Evolutionary conservation across 2,797 vertebrate genomes (phyloP), one percentile per base, ranked within the genome.

Genomic region (Poecilia wingei): DNA sequence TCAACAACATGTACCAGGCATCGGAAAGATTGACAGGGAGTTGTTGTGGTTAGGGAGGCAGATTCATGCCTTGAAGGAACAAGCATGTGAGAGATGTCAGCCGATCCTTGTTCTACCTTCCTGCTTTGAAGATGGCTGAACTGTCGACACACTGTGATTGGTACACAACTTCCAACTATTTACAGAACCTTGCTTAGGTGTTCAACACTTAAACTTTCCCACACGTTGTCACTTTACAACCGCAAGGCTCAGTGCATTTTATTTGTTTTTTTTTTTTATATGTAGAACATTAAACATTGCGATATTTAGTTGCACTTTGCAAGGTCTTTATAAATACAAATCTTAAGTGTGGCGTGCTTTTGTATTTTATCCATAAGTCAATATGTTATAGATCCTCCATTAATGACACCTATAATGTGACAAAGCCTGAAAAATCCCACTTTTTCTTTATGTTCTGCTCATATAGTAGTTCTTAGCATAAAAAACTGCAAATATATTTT

Each of bases 61-160:
- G 28, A 46, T 80, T 79, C n/a, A 55, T 80, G 78, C 77, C 78
- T 86, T 45, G 66, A 77, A 84, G 87, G 72, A 76, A 90, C 85
- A 84, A 70, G 49, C 72, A 9, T 59, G 57, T 79, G 82, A 89
- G 59, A 75, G 75, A 76, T 87, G 81, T 73, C 0, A 25, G 68
- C 20, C 57, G 28, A 70, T 70, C 28, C 69, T 61, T 76, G 33
- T 76, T 51, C 45, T 51, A 25, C 75, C 47, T 72, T 80, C 20
- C 39, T 28, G 8, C 66, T 69, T 69, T 69, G 66, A 69, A 69
- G 66, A 69, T 25, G 22, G 2, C 4, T 43, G 66, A 69, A 69
- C 39, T 43, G 66, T 69, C 39, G 22, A 14, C 66, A 14, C 39
- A 25, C 64, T 25, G 10, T 43, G 66, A 69, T 41, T 43, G 66